Conservation (phyloP, 2,888 invertebrate genomes). For the Acholoe squamosa region DNA sequence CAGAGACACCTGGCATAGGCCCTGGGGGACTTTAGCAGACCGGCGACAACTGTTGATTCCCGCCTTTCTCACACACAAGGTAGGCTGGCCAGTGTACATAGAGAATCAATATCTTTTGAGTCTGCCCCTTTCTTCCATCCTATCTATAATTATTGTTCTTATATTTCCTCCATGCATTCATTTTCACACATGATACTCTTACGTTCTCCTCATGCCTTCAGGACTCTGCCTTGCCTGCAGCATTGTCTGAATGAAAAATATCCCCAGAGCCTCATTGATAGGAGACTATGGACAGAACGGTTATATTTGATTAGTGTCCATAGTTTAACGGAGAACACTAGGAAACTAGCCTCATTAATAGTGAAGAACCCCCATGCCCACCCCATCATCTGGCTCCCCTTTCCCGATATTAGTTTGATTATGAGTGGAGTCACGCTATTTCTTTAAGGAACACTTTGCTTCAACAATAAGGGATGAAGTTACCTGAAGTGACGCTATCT, state of each 20-base stretch:
- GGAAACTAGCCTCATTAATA: slow-evolving; percentile 1
- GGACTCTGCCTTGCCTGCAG: background rate
- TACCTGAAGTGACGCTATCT: no score
- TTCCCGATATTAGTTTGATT: slow-evolving; percentile 13
- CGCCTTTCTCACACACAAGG: slow-evolving; percentile 1
- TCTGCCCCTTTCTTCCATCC: background rate
- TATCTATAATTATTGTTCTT: background rate
- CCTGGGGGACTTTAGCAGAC: background rate
- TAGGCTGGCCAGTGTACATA: background rate
- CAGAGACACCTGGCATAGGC: background rate
- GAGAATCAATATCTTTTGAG: slow-evolving; percentile 29
- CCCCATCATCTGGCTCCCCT: background rate
- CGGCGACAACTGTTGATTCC: slow-evolving; percentile 36
- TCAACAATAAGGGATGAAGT: no score
- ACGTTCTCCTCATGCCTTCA: background rate
- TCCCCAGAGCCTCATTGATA: background rate
- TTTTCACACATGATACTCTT: no score
- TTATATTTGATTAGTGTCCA: background rate
- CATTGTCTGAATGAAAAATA: background rate
- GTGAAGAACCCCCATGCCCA: background rate
- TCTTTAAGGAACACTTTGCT: background rate
- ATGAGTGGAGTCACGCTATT: background rate
- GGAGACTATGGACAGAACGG: background rate
- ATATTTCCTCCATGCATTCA: background rate
- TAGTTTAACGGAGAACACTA: background rate